A percentile compares a stretch with the other conserved stretches of the same genome.
Conservation (phyloP, 2,888 invertebrate genomes). For the Malthinus seriepunctatus region DNA sequence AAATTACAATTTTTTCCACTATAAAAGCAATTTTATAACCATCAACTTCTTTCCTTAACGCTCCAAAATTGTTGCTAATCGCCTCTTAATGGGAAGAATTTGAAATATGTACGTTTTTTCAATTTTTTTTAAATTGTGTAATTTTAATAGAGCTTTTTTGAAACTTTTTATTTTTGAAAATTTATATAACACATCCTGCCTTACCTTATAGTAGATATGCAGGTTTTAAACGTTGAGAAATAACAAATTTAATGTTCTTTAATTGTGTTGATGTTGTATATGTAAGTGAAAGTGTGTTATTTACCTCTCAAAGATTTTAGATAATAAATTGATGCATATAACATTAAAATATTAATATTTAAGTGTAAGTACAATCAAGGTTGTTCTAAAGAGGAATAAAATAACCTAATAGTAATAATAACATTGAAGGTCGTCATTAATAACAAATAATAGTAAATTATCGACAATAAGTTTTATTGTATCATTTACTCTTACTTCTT, state of each 20-base stretch:
- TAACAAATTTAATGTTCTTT: constrained; percentile 16
- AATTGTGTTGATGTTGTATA: constrained; percentile 12
- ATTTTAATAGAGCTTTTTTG: no score
- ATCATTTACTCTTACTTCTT: not conserved
- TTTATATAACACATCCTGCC: no score
- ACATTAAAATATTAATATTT: constrained; percentile 2
- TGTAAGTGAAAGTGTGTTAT: constrained; percentile 21
- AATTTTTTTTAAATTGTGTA: no score
- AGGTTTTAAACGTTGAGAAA: constrained; percentile 18
- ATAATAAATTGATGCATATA: constrained; percentile 6
- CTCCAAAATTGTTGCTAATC: no score
- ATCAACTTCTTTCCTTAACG: no score
- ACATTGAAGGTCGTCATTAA: not conserved
- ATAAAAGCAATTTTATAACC: no score
- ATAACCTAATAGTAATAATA: constrained; percentile 2
- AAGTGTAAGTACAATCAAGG: constrained; percentile 8
- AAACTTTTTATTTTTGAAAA: no score
- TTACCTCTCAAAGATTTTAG: not conserved
- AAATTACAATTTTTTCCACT: no score
- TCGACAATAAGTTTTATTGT: not conserved
- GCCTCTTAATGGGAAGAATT: no score
- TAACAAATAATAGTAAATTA: constrained; percentile 1
- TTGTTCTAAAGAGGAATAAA: constrained; percentile 4
- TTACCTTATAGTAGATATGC: not conserved
- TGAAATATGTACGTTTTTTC: no score